These are phyloP conservation scores for Rhincodon typus DNA, from an alignment of 2,797 vertebrate species.

Conservation along the genomic window DNA sequence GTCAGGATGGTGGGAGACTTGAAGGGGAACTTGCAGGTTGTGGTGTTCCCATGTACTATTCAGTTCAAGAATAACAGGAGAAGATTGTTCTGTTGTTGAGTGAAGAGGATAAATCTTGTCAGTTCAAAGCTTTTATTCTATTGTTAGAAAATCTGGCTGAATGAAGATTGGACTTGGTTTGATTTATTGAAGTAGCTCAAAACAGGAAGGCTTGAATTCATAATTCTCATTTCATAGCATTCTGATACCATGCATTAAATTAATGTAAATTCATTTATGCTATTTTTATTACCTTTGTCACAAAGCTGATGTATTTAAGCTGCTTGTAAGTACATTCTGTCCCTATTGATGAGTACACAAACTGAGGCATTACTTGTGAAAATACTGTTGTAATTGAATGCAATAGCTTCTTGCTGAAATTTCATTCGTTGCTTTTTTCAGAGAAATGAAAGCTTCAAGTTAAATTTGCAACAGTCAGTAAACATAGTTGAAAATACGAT, in stretches of 20 bases:
- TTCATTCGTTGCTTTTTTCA: slow-evolving; percentile 49
- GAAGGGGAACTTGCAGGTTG: too few species aligned
- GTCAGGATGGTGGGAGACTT: too few species aligned
- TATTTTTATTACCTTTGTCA: background rate
- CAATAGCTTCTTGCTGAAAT: background rate
- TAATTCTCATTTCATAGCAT: background rate
- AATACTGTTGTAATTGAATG: background rate
- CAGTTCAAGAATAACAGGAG: background rate
- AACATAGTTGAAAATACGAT: slow-evolving; percentile 54
- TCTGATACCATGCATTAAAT: background rate
- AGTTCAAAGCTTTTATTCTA: background rate
- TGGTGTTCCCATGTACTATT: too few species aligned
- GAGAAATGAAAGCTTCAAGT: slow-evolving; percentile 55
- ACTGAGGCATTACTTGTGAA: background rate
- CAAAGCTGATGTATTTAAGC: background rate
- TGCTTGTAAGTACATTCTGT: background rate
- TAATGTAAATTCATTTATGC: background rate
- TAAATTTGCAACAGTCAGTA: slow-evolving; percentile 55
- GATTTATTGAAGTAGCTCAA: background rate
- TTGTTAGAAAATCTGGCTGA: background rate
- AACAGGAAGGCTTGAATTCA: background rate
- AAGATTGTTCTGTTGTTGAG: background rate
- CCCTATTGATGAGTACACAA: background rate
- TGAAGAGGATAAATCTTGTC: background rate
- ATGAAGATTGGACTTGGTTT: background rate